Evolutionary conservation across 2,888 invertebrate genomes (phyloP), one percentile per base, ranked within the genome.

Genomic region (Blastobasis adustella): DNA sequence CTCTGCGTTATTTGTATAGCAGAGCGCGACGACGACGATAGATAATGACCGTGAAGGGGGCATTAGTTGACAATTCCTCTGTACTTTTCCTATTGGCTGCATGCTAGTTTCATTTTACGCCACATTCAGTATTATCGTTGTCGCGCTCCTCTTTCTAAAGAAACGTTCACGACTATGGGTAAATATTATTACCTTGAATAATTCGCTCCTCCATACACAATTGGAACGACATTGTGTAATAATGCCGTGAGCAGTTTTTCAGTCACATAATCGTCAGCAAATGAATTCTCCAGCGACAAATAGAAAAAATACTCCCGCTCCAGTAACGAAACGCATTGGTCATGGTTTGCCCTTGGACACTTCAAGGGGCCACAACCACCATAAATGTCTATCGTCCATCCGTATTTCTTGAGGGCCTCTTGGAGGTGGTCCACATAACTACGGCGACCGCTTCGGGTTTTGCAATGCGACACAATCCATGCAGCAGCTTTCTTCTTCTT

Each of bases 271-370:
- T 87, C 87, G 48, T 81, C 82, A 62, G 92, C 92, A 59, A 93
- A 90, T 3, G 93, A 92, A 73, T 94, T 94, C 76, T 95, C 94
- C 64, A 94, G 92, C 0, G 91, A 81, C 56, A 94, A 73, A 66
- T 94, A 94, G 68, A 94, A 95, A 68, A 91, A 93, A 73, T 94
- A 95, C 52, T 92, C 86, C 9, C 71, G 79, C 56, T 90, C 85
- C 46, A 90, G 54, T 59, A 78, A 69, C 37, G 53, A 56, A 50
- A 76, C 66, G 53, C 88, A 89, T 23, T 23, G 23, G 10, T 65
- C 66, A n/a, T 64, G 58, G 5, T 56, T 58, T 0, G 61, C 43
- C 52, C 59, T 66, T 0, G 79, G 69, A 53, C 87, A 87, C 8
- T 61, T 58, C 0, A 76, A 56, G 0, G 61, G 57, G 0, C 91